Base-by-base conservation (phyloP, 2,888 invertebrate genomes). In the Trichopria drosophilae region DNA sequence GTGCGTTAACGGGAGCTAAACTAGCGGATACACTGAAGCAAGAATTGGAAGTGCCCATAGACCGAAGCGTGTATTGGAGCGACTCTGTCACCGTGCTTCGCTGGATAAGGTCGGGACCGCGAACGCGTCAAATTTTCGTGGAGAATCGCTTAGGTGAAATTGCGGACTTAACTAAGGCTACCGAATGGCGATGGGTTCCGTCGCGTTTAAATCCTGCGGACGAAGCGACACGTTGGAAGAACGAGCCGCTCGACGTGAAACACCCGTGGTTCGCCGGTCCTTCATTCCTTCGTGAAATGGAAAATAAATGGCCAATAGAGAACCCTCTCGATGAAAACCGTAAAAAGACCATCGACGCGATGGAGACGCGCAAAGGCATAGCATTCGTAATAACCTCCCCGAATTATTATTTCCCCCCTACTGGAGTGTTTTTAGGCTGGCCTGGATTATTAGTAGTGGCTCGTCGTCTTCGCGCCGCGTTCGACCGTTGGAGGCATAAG, bases 191-290 rank as follows among this genome's bases (percentile, higher is more conserved):
- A 22, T 44, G 47, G 47, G 16, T 40, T 3, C 13, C 47, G n/a
- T 22, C 47, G 4, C 29, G 39, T 6, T 6, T 29, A 12, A 47
- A 40, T 22, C 47, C 39, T 9, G 45, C 45, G 9, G 45, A 45
- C 13, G 36, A 45, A 1, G 26, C 23, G 2, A 45, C 45, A 1
- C 13, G 40, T 2, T 12, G 12, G 6, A 29, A 4, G 3, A 15
- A 16, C 4, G 20, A n/a, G 2, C 4, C 39, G 6, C 32, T 32
- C 5, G 15, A 35, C 3, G 23, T 23, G 9, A 26, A 32, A 1
- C 36, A 37, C 37, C 29, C 43, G 7, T 55, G 52, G 55, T 32
- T 55, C 2, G 6, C 9, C 1, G 55, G 46, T 12, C 55, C 55
- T 2, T 10, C 10, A 2, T 49, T 55, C 31, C n/a, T 52, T 9